These are phyloP conservation scores for Watsonalla cultraria DNA, from an alignment of 2,888 invertebrate species.

Conservation along the genomic window DNA sequence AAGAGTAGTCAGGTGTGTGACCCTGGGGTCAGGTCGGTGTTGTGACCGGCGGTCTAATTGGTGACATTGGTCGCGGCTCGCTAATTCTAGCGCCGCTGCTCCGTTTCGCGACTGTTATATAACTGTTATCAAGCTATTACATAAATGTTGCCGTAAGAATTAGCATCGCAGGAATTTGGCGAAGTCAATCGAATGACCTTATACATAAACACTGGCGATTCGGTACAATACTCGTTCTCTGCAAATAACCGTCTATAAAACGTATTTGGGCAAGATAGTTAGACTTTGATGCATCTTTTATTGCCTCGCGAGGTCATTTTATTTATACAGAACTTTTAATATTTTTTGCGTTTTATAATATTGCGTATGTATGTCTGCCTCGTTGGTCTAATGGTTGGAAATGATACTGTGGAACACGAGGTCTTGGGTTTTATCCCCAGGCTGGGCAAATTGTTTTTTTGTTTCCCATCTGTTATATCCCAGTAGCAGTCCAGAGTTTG, in stretches of 20 bases:
- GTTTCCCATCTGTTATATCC: too few relatives aligned
- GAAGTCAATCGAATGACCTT: neutral
- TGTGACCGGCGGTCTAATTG: neutral
- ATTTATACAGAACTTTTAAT: neutral
- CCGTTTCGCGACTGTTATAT: neutral
- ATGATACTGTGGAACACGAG: too few relatives aligned
- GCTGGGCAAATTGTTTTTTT: too few relatives aligned
- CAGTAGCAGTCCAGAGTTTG: too few relatives aligned
- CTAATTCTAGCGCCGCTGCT: neutral
- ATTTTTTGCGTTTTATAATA: too few relatives aligned
- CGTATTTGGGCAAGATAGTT: neutral
- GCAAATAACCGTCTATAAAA: neutral
- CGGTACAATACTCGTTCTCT: neutral
- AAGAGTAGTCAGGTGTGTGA: neutral
- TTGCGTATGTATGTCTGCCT: too few relatives aligned
- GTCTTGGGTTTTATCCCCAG: too few relatives aligned
- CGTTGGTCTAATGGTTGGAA: too few relatives aligned
- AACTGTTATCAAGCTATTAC: neutral
- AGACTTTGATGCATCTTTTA: neutral
- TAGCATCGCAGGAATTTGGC: neutral
- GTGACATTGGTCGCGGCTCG: neutral
- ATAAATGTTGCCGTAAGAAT: neutral
- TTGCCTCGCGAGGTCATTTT: neutral
- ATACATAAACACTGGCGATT: neutral
- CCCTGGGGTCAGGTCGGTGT: neutral